phyloP scores from a whole-genome alignment of 92 coral and sea anemone genomes.

The Muricea muricata region DNA sequence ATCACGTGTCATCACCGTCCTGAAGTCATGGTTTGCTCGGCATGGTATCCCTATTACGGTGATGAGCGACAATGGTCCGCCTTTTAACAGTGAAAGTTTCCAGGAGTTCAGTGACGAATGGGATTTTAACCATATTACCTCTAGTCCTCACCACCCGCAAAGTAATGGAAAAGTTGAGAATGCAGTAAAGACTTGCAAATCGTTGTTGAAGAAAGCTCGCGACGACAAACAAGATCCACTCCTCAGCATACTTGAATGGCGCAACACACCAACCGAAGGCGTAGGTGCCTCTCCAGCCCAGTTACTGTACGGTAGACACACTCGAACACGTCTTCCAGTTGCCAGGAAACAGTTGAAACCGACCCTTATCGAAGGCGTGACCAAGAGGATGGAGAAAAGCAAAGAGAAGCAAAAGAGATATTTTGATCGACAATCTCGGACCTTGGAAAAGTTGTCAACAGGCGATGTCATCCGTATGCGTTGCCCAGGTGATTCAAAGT shows the following conservation, averaged over 20 bases:
- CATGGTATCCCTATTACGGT: conserved; percentile 53
- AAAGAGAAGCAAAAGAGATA: too few relatives aligned
- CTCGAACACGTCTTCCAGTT: too few relatives aligned
- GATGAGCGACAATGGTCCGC: conserved; percentile 60
- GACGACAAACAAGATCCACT: conserved; percentile 43
- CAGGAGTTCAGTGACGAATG: conserved; percentile 42
- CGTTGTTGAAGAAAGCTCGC: conserved; percentile 42
- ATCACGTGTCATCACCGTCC: conserved; percentile 33
- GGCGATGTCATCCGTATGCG: too few relatives aligned
- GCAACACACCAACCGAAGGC: too few relatives aligned
- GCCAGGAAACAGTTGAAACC: neutral
- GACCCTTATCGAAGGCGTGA: too few relatives aligned
- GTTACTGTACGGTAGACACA: too few relatives aligned
- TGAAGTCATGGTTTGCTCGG: conserved; percentile 47
- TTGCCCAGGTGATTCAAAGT: neutral
- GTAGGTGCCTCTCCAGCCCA: too few relatives aligned
- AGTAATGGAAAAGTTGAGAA: conserved; percentile 46
- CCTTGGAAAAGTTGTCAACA: too few relatives aligned
- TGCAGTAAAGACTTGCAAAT: conserved; percentile 45
- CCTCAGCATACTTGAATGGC: conserved; percentile 53
- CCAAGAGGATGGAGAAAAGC: too few relatives aligned
- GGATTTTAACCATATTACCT: conserved; percentile 41
- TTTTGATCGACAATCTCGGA: too few relatives aligned
- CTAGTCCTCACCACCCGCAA: conserved; percentile 43
- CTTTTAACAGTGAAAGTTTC: conserved; percentile 51